Conservation (phyloP, 2,888 invertebrate species). For the Pachydiplax longipennis region DNA sequence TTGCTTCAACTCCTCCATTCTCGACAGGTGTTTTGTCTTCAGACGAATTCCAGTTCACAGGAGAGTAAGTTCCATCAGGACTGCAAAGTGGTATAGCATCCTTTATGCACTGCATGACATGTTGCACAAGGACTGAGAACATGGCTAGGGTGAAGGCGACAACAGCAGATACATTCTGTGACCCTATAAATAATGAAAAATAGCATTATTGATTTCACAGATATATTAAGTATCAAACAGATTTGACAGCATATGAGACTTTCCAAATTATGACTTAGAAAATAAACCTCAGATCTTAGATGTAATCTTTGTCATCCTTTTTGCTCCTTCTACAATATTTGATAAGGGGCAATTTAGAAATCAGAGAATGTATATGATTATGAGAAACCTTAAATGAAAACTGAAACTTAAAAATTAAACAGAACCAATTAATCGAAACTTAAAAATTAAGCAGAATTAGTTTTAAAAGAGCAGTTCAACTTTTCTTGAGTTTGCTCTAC, state of each 20-base stretch:
- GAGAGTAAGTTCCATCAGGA: constrained; percentile 54
- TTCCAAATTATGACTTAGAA: too few relatives aligned
- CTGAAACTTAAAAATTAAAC: too few relatives aligned
- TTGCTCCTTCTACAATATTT: too few relatives aligned
- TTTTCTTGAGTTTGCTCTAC: too few relatives aligned
- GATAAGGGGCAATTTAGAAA: not conserved
- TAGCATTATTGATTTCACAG: not conserved
- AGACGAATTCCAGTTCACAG: not conserved
- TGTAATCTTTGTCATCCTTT: too few relatives aligned
- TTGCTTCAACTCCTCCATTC: constrained; percentile 48
- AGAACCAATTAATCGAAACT: too few relatives aligned
- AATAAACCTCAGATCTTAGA: not conserved
- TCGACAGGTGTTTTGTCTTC: constrained; percentile 22
- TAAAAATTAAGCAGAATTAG: too few relatives aligned
- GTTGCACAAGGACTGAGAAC: constrained; percentile 74
- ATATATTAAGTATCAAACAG: not conserved
- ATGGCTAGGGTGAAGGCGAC: constrained; percentile 86
- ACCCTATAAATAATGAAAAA: constrained; percentile 60
- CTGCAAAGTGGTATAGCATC: constrained; percentile 57
- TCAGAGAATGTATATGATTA: not conserved
- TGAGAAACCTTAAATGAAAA: not conserved
- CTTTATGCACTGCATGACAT: constrained; percentile 56
- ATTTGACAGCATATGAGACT: too few relatives aligned
- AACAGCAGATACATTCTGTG: constrained; percentile 81
- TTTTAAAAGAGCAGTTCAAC: too few relatives aligned